These are phyloP conservation scores for Eurosta solidaginis DNA, from an alignment of 1,140 invertebrate genomes.

Conservation along the genomic window DNA sequence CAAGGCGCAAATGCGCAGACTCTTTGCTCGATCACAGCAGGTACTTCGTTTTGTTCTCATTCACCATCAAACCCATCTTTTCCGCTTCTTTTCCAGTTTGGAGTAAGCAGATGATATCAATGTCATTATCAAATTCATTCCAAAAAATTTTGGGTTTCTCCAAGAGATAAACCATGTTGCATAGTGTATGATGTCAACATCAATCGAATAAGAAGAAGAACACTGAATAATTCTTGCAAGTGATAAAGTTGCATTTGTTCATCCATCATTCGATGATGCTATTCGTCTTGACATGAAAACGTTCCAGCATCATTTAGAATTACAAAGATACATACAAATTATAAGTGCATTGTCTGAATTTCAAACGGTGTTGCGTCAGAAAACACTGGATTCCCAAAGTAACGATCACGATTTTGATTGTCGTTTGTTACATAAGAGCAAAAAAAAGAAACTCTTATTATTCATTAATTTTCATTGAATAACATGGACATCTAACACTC, in stretches of 20 bases:
- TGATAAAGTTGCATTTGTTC: conserved; percentile 13
- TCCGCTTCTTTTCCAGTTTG: too few relatives aligned
- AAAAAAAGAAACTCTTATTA: not conserved
- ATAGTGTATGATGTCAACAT: not conserved
- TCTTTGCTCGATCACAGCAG: too few relatives aligned
- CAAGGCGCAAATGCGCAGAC: too few relatives aligned
- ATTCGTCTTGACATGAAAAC: not conserved
- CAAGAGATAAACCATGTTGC: not conserved
- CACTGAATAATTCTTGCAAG: not conserved
- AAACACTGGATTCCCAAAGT: not conserved
- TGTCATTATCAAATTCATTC: too few relatives aligned
- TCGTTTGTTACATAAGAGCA: conserved; percentile 2
- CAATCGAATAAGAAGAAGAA: not conserved
- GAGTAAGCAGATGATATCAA: too few relatives aligned
- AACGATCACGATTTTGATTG: not conserved
- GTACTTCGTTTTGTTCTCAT: too few relatives aligned
- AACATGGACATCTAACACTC: too few relatives aligned
- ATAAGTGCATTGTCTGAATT: not conserved
- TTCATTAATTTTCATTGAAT: not conserved
- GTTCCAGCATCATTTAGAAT: not conserved
- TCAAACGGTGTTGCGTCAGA: not conserved
- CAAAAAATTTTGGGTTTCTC: too few relatives aligned
- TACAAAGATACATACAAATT: not conserved
- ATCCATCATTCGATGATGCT: not conserved
- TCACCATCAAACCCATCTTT: too few relatives aligned